phyloP scores from a whole-genome alignment of 2,113 vertebrate species.

The Caretta caretta region DNA sequence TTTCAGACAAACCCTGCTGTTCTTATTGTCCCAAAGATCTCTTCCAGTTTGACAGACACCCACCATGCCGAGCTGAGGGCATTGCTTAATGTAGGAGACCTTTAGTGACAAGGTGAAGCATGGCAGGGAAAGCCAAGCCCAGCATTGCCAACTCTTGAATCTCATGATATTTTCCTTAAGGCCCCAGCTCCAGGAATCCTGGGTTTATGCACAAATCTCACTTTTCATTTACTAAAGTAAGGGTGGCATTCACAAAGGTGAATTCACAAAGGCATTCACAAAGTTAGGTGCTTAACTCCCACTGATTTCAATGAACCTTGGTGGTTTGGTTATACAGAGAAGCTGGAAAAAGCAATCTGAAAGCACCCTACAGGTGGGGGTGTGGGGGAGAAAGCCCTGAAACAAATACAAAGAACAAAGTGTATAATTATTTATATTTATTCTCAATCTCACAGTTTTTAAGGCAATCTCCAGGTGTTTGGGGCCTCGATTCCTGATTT shows the following conservation, averaged over 20 bases:
- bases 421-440: background rate
- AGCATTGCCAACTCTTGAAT: background rate
- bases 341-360: too few relatives aligned
- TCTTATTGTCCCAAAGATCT: background rate
- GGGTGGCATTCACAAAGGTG: too few relatives aligned
- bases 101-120: background rate
- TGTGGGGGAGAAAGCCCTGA: too few relatives aligned
- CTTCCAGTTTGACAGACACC: background rate
- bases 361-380: too few relatives aligned
- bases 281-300: background rate
- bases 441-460: too few relatives aligned
- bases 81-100: background rate
- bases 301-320: background rate
- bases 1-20: background rate
- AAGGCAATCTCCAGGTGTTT: background rate
- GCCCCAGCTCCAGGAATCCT: rapidly evolving
- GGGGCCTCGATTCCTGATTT: too few relatives aligned
- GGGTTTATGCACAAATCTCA: background rate
- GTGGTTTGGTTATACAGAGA: background rate
- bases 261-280: too few relatives aligned
- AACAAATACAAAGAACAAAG: background rate
- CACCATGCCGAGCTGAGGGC: background rate
- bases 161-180: background rate
- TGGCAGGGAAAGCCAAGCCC: background rate
- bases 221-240: background rate